Base-by-base conservation (phyloP, 2,797 vertebrate genomes). In the Hyperoplus immaculatus region DNA sequence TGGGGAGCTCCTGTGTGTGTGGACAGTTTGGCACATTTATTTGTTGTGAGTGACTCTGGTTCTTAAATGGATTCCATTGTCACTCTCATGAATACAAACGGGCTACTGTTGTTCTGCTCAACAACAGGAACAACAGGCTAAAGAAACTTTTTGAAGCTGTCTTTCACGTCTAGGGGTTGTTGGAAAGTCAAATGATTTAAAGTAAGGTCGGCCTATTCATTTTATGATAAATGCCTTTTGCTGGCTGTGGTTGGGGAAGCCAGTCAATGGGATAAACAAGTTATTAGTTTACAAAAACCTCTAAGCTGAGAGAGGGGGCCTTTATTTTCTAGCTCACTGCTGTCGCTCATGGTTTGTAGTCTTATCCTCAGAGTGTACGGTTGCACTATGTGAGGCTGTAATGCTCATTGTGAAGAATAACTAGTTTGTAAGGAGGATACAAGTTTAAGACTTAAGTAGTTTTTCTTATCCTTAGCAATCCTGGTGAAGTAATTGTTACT, bases 281-380 rank as follows among this genome's bases (percentile, higher is more conserved):
- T 43, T 75, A 69, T 69, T 75, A 38, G 63, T 70, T 16, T 56
- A 16, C 49, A 60, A 63, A 69, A 13, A 29, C 29, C 14, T 11
- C 41, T 12, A 16, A 53, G 56, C 39, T 56, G 63, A 42, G 72
- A 57, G 5, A 62, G 38, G 67, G 29, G 41, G 15, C 63, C 15
- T 62, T 58, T 69, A 51, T 73, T 66, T 77, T 65, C 50, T 64
- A 64, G 55, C 73, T 69, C 63, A 56, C n/a, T 65, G 54, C 49
- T 69, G 63, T 66, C 50, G 46, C 29, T 15, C 46, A 42, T 62
- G 68, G 49, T 59, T 21, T 9, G 58, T 21, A 38, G 4, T 21
- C 15, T 16, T 36, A n/a, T 16, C 15, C 13, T 13, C n/a, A 13
- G 49, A n/a, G 15, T 46, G 41, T 49, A 2, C 57, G 56, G 45